Conservation (phyloP, 2,797 vertebrate species). For the Cyclopterus lumpus region DNA sequence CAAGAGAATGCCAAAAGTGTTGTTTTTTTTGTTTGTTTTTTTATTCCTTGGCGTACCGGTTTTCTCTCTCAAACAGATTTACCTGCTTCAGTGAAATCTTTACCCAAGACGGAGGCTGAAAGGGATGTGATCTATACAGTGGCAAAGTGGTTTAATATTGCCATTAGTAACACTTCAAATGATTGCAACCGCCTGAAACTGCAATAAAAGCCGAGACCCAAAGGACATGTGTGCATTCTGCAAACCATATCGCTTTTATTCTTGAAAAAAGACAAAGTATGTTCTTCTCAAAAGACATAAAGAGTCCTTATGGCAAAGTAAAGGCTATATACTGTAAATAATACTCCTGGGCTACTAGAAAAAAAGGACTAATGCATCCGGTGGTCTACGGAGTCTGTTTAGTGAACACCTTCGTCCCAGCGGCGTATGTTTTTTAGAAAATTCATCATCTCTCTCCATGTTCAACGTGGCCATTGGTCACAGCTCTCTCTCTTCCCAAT, state of each 20-base stretch:
- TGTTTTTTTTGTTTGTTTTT: not conserved
- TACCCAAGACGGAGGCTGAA: constrained; percentile 26
- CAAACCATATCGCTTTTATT: not conserved
- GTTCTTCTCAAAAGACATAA: constrained; percentile 2
- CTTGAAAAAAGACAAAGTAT: not conserved
- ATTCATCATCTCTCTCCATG: constrained; percentile 16
- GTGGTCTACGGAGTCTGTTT: constrained; percentile 28
- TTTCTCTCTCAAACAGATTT: constrained; percentile 34
- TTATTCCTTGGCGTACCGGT: constrained; percentile 16
- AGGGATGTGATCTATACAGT: constrained; percentile 28
- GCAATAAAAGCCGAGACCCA: constrained; percentile 11
- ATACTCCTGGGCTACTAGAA: constrained; percentile 8
- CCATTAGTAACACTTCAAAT: constrained; percentile 33
- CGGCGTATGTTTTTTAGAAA: constrained; percentile 21
- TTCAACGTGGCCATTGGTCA: not conserved
- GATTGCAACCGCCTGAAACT: constrained; percentile 18
- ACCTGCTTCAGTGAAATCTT: constrained; percentile 35
- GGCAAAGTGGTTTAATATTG: constrained; percentile 37
- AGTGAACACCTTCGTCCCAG: constrained; percentile 6
- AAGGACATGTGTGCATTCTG: constrained; percentile 7
- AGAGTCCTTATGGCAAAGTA: constrained; percentile 19
- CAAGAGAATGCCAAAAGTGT: constrained; percentile 24
- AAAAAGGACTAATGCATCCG: constrained; percentile 13
- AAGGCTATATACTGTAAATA: constrained; percentile 13
- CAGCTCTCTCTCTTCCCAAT: not conserved